Percentiles rank a stretch among this genome's conserved stretches.
These are phyloP conservation scores for Microtus montanus DNA, from an alignment of 2,113 vertebrate genomes.

Conservation along the genomic window DNA sequence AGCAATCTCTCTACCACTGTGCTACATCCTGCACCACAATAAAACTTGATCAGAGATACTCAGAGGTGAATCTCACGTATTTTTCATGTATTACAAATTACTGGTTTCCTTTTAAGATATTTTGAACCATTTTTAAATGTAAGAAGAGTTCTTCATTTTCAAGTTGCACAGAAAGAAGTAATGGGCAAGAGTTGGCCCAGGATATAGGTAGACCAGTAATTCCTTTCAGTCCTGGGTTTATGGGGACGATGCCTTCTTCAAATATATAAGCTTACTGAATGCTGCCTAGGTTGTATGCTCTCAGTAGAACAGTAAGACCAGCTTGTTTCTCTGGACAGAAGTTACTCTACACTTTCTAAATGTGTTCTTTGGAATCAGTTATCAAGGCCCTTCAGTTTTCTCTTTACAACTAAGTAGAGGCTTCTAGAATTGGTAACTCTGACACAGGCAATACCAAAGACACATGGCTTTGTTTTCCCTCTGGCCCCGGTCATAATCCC, in stretches of 20 bases:
- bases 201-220: background rate
- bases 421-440: slow-evolving; percentile 78
- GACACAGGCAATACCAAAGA: slow-evolving; percentile 76
- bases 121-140: background rate
- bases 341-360: slow-evolving; percentile 80
- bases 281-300: background rate
- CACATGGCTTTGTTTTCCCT: slow-evolving; percentile 80
- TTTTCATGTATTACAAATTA: background rate
- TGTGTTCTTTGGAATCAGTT: slow-evolving; percentile 81
- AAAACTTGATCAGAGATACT: background rate
- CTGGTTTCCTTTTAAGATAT: background rate
- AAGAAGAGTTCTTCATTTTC: background rate
- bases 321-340: slow-evolving; percentile 78
- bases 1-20: background rate
- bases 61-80: background rate
- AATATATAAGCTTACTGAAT: background rate
- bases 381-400: slow-evolving; percentile 81
- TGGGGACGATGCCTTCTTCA: background rate
- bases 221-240: background rate
- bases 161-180: background rate
- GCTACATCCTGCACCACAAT: background rate
- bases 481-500: slow-evolving; percentile 71
- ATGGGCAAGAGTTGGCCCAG: too few species aligned
- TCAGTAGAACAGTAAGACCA: slow-evolving; percentile 60
- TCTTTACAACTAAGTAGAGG: slow-evolving; percentile 80